These are phyloP conservation scores for Heteromyza rotundicornis DNA, from an alignment of 2,888 invertebrate species.

Conservation along the genomic window DNA sequence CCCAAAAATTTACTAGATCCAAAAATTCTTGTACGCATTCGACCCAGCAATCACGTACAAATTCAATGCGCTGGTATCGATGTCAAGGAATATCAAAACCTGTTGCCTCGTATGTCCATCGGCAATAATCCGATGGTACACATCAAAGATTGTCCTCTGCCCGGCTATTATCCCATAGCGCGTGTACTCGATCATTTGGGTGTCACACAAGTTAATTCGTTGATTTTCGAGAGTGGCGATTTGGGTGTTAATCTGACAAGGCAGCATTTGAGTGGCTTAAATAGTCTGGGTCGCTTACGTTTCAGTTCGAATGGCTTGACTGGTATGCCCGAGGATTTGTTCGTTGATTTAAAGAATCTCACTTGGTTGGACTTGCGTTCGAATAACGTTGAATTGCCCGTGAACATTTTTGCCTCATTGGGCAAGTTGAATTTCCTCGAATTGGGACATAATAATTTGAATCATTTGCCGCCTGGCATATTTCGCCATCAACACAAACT, in stretches of 20 bases:
- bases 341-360: slow-evolving; percentile 69
- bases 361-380: slow-evolving; percentile 70
- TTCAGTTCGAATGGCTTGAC: slow-evolving; percentile 70
- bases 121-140: slow-evolving; percentile 52
- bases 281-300: slow-evolving; percentile 66
- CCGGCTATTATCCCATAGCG: slow-evolving; percentile 62
- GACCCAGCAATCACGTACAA: slow-evolving; percentile 48
- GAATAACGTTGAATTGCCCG: slow-evolving; percentile 68
- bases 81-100: slow-evolving; percentile 48
- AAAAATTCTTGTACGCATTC: slow-evolving; percentile 53
- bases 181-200: slow-evolving; percentile 57
- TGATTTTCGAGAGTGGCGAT: slow-evolving; percentile 67
- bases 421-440: slow-evolving; percentile 69
- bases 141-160: slow-evolving; percentile 59
- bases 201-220: slow-evolving; percentile 54
- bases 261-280: slow-evolving; percentile 68
- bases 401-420: slow-evolving; percentile 66
- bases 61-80: slow-evolving; percentile 57
- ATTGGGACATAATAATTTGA: slow-evolving; percentile 72
- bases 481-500: slow-evolving; percentile 70
- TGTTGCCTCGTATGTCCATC: slow-evolving; percentile 54
- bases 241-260: slow-evolving; percentile 65
- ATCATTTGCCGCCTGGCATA: slow-evolving; percentile 67
- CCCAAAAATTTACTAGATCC: slow-evolving; percentile 49
- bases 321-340: slow-evolving; percentile 69